Evolutionary conservation across 2,113 vertebrate genomes (phyloP).

Genomic region (Cryptotis parvus): DNA sequence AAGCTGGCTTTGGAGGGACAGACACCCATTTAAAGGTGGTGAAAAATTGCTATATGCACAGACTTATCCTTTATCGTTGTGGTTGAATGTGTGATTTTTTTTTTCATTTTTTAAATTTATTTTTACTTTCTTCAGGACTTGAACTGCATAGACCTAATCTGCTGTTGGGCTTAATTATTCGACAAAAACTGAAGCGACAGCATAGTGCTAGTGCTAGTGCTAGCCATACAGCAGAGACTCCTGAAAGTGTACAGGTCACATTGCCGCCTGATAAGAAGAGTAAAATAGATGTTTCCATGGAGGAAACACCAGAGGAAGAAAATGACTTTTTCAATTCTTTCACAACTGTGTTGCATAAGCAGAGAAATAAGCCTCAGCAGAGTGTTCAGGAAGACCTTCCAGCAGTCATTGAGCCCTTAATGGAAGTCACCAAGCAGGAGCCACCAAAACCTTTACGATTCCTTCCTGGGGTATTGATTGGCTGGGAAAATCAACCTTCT

Average conservation of each 20-base stretch:
- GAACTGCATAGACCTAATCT: slow-evolving; percentile 96
- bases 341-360: slow-evolving; percentile 89
- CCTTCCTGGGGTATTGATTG: slow-evolving; percentile 96
- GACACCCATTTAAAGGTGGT: neutral
- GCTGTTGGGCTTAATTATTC: slow-evolving; percentile 96
- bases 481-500: slow-evolving; percentile 93
- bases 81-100: slow-evolving; percentile 51
- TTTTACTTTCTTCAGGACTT: slow-evolving; percentile 90
- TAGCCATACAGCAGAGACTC: slow-evolving; percentile 87
- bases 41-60: slow-evolving; percentile 1
- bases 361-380: slow-evolving; percentile 90
- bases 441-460: slow-evolving; percentile 94
- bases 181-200: slow-evolving; percentile 95
- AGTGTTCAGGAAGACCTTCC: slow-evolving; percentile 84
- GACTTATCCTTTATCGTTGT: neutral
- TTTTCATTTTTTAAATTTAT: slow-evolving; percentile 28
- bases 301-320: slow-evolving; percentile 90
- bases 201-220: slow-evolving; percentile 81
- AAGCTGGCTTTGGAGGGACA: neutral
- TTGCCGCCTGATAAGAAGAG: slow-evolving; percentile 92
- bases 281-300: slow-evolving; percentile 85
- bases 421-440: slow-evolving; percentile 89
- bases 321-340: slow-evolving; percentile 94
- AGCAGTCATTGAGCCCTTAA: slow-evolving; percentile 82
- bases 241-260: slow-evolving; percentile 85